Percentiles rank a stretch among this genome's conserved stretches.
These are phyloP conservation scores for Cliona cf. orientalis DNA, from an alignment of 37 sponge, comb jelly and placozoan genomes.

Conservation along the genomic window DNA sequence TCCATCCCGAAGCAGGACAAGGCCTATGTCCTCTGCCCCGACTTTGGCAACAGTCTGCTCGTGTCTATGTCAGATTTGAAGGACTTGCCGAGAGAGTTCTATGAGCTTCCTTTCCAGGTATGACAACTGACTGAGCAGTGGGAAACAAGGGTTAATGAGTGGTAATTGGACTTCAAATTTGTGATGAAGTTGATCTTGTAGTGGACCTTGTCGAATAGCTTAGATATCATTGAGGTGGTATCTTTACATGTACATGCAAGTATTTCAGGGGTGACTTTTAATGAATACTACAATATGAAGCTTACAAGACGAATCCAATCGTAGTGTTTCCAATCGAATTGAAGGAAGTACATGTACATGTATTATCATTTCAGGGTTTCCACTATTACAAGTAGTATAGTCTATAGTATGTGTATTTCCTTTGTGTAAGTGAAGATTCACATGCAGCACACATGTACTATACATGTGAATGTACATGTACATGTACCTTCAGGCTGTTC, in stretches of 20 bases:
- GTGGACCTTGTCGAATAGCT: too few species aligned
- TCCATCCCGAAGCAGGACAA: neutral
- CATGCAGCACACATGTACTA: too few species aligned
- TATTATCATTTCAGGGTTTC: neutral
- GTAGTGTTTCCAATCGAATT: too few species aligned
- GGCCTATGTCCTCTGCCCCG: constrained; percentile 41
- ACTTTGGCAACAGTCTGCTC: constrained; percentile 67
- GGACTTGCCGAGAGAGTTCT: constrained; percentile 55
- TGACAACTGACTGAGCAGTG: neutral
- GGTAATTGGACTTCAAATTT: neutral
- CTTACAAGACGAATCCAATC: too few species aligned
- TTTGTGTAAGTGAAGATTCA: too few species aligned
- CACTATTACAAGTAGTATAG: neutral
- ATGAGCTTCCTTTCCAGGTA: constrained; percentile 70
- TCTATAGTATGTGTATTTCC: neutral
- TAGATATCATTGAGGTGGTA: too few species aligned
- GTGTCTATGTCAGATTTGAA: constrained; percentile 19
- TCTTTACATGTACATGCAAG: too few species aligned
- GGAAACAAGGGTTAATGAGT: neutral
- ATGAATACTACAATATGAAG: too few species aligned
- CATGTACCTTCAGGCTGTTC: constrained; percentile 50
- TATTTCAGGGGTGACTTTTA: too few species aligned
- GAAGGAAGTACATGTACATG: too few species aligned
- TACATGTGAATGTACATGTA: too few species aligned
- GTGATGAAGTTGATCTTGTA: neutral